A percentile compares a stretch with the other conserved stretches of the same genome.
These are phyloP conservation scores for Diachasmimorpha longicaudata DNA, from an alignment of 1,140 invertebrate species.

Conservation along the genomic window DNA sequence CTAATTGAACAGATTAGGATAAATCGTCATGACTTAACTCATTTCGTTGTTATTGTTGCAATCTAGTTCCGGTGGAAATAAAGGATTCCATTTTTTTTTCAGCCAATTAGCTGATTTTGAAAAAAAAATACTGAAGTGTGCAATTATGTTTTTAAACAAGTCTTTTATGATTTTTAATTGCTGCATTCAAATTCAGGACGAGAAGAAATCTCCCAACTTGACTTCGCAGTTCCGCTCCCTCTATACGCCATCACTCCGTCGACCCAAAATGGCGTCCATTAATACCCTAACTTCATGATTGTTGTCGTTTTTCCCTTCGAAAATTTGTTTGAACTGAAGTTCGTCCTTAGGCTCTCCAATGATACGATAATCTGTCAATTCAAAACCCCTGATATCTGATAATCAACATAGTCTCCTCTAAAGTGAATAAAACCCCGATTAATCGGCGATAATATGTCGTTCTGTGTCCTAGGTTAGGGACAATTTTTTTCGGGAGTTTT, in stretches of 20 bases:
- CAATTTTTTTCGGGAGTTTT: no score
- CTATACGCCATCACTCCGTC: not conserved
- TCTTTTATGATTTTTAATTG: not conserved
- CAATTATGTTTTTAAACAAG: not conserved
- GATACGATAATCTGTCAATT: not conserved
- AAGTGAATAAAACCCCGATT: not conserved
- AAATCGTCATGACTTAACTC: no score
- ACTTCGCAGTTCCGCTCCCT: not conserved
- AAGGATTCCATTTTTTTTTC: no score
- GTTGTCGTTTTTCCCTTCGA: slow-evolving; percentile 43
- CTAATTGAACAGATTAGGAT: not conserved
- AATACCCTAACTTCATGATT: slow-evolving; percentile 60
- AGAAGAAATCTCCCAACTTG: not conserved
- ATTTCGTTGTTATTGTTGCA: no score
- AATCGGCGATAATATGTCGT: not conserved
- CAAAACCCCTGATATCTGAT: not conserved
- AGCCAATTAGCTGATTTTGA: no score
- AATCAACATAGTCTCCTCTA: not conserved
- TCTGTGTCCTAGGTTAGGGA: not conserved
- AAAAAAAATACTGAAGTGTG: not conserved
- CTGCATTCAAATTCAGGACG: no score
- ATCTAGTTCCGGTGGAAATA: no score
- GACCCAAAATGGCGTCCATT: slow-evolving; percentile 18
- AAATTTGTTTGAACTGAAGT: slow-evolving; percentile 64
- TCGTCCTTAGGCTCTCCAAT: slow-evolving; percentile 43